A percentile compares a stretch with the other conserved stretches of the same genome.
phyloP scores from a whole-genome alignment of 1,140 invertebrate genomes.

The Atopsyche davidsoni region DNA sequence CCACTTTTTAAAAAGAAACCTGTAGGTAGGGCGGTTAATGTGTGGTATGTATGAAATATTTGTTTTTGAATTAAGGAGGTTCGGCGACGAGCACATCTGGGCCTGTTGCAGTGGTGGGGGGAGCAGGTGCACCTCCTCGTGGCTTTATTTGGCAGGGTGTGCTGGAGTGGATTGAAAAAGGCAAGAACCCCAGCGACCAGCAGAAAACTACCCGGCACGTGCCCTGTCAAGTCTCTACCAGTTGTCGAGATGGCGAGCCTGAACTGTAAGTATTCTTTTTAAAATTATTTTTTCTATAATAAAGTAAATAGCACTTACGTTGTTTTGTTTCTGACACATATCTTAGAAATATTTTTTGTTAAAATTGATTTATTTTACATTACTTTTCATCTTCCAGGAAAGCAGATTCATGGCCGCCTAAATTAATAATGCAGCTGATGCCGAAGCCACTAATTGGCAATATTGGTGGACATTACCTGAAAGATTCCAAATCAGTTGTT shows the following conservation, averaged over 20 bases:
- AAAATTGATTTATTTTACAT: not conserved
- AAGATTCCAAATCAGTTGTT: conserved; percentile 78
- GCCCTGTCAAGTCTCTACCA: conserved; percentile 75
- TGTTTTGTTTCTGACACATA: not conserved
- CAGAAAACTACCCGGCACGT: conserved; percentile 77
- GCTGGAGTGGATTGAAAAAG: conserved; percentile 88
- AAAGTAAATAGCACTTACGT: not conserved
- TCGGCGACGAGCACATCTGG: too few species aligned
- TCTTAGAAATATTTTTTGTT: not conserved
- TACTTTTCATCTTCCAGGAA: conserved; percentile 43
- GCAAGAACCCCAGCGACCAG: conserved; percentile 60
- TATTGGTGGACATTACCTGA: conserved; percentile 78
- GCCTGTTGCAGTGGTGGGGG: too few species aligned
- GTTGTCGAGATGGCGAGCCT: conserved; percentile 73
- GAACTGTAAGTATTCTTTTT: conserved; percentile 60
- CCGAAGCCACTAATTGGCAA: conserved; percentile 84
- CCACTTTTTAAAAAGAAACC: too few species aligned
- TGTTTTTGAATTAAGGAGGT: too few species aligned
- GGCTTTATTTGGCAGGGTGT: conserved; percentile 80
- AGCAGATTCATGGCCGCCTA: conserved; percentile 86
- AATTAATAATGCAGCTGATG: conserved; percentile 89
- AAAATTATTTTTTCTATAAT: conserved; percentile 1
- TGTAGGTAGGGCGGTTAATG: too few species aligned
- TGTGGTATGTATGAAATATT: too few species aligned
- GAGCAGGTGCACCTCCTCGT: conserved; percentile 46